A percentile compares a stretch with the other conserved stretches of the same genome.
These are phyloP conservation scores for Odontamblyopus lacepedii DNA, from an alignment of 2,797 vertebrate genomes.

Conservation along the genomic window DNA sequence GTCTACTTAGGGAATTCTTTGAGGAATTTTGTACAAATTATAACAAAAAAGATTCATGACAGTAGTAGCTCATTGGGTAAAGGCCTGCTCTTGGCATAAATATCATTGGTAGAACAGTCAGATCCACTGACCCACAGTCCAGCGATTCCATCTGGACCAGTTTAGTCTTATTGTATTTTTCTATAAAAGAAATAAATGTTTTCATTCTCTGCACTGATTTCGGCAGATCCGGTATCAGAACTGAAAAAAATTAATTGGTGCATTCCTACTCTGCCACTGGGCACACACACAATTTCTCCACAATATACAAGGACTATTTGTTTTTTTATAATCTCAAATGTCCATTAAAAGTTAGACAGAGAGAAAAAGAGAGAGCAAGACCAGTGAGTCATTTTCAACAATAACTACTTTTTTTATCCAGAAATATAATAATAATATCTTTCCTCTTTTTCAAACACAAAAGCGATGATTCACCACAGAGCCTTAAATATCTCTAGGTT, in stretches of 20 bases:
- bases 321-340: background rate
- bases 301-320: background rate
- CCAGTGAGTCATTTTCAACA: background rate
- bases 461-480: background rate
- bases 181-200: too few species aligned
- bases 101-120: too few species aligned
- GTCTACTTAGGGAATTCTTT: constrained; percentile 1
- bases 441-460: constrained; percentile 8
- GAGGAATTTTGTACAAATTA: too few species aligned
- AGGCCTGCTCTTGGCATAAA: too few species aligned
- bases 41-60: background rate
- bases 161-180: too few species aligned
- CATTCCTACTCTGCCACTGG: background rate
- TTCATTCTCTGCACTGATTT: too few species aligned
- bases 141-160: too few species aligned
- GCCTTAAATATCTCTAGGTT: constrained; percentile 15
- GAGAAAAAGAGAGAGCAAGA: too few species aligned
- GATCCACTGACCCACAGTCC: too few species aligned
- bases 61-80: too few species aligned
- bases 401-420: background rate
- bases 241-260: too few species aligned
- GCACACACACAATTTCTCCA: background rate
- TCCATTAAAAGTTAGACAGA: background rate
- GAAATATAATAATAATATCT: constrained; percentile 6
- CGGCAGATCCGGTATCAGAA: too few species aligned